These are phyloP conservation scores for Clostera curtula DNA, from an alignment of 2,888 invertebrate species.

Conservation along the genomic window DNA sequence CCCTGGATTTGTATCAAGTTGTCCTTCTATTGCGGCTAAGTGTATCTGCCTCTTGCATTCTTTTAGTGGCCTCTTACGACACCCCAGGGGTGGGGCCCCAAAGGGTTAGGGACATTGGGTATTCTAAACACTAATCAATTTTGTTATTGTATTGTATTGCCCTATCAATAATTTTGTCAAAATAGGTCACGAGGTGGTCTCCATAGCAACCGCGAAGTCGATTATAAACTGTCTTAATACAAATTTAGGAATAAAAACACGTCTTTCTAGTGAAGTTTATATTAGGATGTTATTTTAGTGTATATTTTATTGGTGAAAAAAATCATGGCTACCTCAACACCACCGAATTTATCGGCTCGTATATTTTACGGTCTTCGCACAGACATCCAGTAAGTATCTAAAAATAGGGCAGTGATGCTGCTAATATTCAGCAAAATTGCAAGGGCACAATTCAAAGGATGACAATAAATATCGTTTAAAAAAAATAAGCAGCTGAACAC, in stretches of 20 bases:
- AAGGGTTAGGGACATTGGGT: no score
- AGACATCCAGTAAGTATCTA: slow-evolving; percentile 62
- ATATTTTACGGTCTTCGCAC: slow-evolving; percentile 79
- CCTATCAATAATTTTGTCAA: slow-evolving; percentile 1
- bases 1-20: no score
- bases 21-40: no score
- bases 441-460: background rate
- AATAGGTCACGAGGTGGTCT: slow-evolving; percentile 9
- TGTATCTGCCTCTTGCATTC: no score
- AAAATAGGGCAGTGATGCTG: background rate
- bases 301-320: slow-evolving; percentile 17
- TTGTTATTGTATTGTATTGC: no score
- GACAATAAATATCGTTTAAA: background rate
- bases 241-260: slow-evolving; percentile 10
- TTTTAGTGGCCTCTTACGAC: no score
- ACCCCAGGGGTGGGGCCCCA: no score
- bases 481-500: background rate
- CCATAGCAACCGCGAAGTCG: slow-evolving; percentile 7
- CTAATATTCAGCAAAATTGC: background rate
- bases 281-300: slow-evolving; percentile 24
- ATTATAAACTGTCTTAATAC: slow-evolving; percentile 1
- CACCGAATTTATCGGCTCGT: slow-evolving; percentile 73
- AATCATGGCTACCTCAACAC: slow-evolving; percentile 45
- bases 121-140: background rate
- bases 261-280: slow-evolving; percentile 11